Base-by-base conservation (phyloP, 2,888 invertebrate species). In the Lampropteryx suffumata region DNA sequence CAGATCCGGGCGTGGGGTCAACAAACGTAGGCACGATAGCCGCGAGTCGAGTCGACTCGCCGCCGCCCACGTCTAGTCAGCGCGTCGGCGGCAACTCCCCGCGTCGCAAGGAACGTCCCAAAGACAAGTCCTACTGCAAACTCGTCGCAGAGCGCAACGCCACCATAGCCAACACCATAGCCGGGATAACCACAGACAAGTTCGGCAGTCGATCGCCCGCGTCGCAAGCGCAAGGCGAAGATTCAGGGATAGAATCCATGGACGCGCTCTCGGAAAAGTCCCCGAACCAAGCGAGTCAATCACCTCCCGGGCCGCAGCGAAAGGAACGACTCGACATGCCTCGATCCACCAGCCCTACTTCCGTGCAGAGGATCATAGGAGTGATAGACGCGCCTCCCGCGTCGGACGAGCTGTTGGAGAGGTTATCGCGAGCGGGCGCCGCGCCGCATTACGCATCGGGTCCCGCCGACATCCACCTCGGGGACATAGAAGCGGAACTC, bases 231-330 rank as follows among this genome's bases (percentile, higher is more conserved):
- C 94, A 94, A 68, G 96, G 96, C 34, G 97, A 97, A 75, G 97
- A 97, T 82, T 97, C 97, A 48, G 97, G 97, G 10, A 97, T 97
- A 48, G 97, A 97, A 79, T 96, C 96, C 28, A 97, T 97, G 97
- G 97, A 97, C 76, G 97, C 97, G 1, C 83, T 97, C n/a, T 97
- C 97, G 12, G 97, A 97, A 78, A 97, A 97, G 76, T 96, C 95
- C 57, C 95, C 95, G n/a, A 96, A 96, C 80, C 96, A 96, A 77
- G 95, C 95, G 82, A 48, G 55, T 33, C 95, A 89, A 88, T 96
- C 93, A 79, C 96, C 92, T 57, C 91, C 92, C 66, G 84, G 90
- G 0, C 79, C 79, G 12, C 81, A 82, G 69, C 70, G 83, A 32
- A 88, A 87, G 59, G 89, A 90, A 55, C 76, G 88, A 2, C 73